Conservation (phyloP, 1,140 invertebrate species). For the Drosophila sturtevanti region DNA sequence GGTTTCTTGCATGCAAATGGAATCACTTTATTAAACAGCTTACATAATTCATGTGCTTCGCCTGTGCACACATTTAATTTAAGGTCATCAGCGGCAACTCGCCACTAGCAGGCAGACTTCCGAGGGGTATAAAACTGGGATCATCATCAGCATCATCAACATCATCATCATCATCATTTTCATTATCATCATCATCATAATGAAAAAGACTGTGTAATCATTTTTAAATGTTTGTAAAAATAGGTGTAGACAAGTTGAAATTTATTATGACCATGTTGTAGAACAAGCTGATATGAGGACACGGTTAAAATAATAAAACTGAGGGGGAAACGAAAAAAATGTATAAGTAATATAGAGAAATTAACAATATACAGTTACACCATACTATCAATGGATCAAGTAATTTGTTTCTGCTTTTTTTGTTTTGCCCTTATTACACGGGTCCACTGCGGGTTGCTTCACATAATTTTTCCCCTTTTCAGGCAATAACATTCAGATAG, state of each 20-base stretch:
- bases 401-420: too few species aligned
- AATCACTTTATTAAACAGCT: constrained; percentile 82
- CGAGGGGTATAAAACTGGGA: not conserved
- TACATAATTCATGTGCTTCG: constrained; percentile 81
- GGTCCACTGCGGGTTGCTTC: too few species aligned
- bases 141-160: not conserved
- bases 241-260: constrained; percentile 81
- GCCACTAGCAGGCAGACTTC: not conserved
- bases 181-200: constrained; percentile 51
- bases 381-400: too few species aligned
- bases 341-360: not conserved
- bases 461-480: too few species aligned
- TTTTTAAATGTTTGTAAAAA: constrained; percentile 82
- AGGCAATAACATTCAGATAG: too few species aligned
- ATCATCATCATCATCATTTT: constrained; percentile 28
- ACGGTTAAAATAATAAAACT: not conserved
- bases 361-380: not conserved
- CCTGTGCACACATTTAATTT: constrained; percentile 71
- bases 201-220: constrained; percentile 80
- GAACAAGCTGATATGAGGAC: constrained; percentile 37
- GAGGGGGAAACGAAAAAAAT: not conserved
- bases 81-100: constrained; percentile 67
- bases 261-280: constrained; percentile 72
- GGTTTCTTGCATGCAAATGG: constrained; percentile 75
- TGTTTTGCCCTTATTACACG: too few species aligned